A percentile compares a stretch with the other conserved stretches of the same genome.
Conservation (phyloP, 2,797 vertebrate genomes). For the Acanthurus tractus region DNA sequence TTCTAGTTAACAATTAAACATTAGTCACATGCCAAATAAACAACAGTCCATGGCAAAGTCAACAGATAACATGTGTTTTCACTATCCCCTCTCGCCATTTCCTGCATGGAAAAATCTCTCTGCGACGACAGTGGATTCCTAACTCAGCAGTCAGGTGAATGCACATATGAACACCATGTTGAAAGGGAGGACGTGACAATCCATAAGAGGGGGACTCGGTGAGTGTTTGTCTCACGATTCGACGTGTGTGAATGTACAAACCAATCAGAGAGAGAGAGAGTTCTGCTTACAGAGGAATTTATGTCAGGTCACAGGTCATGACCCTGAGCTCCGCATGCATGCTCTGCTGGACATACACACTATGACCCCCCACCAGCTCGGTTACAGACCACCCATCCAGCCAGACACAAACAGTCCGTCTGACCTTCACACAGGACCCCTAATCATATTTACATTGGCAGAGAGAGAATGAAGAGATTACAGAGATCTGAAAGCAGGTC, state of each 20-base stretch:
- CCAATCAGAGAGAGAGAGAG: constrained; percentile 33
- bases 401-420: constrained; percentile 43
- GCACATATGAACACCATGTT: constrained; percentile 14
- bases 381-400: constrained; percentile 62
- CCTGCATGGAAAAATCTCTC: constrained; percentile 1
- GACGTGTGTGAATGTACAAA: background rate
- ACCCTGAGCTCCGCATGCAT: constrained; percentile 24
- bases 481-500: constrained; percentile 11
- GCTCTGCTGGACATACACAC: constrained; percentile 31
- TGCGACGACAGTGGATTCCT: constrained; percentile 10
- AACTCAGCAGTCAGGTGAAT: background rate
- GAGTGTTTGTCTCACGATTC: constrained; percentile 1
- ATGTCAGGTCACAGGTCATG: constrained; percentile 50
- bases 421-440: constrained; percentile 27
- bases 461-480: constrained; percentile 28
- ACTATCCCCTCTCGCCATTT: background rate
- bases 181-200: constrained; percentile 23
- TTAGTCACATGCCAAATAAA: too few species aligned
- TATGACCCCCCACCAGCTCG: constrained; percentile 5
- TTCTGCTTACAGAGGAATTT: constrained; percentile 27
- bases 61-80: background rate
- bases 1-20: too few species aligned
- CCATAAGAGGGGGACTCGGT: background rate
- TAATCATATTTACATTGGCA: constrained; percentile 16
- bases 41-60: too few species aligned